Percentiles rank a stretch among this genome's conserved stretches.
These are phyloP conservation scores for Eptatretus atami DNA, from an alignment of 2,797 vertebrate species.

Conservation along the genomic window DNA sequence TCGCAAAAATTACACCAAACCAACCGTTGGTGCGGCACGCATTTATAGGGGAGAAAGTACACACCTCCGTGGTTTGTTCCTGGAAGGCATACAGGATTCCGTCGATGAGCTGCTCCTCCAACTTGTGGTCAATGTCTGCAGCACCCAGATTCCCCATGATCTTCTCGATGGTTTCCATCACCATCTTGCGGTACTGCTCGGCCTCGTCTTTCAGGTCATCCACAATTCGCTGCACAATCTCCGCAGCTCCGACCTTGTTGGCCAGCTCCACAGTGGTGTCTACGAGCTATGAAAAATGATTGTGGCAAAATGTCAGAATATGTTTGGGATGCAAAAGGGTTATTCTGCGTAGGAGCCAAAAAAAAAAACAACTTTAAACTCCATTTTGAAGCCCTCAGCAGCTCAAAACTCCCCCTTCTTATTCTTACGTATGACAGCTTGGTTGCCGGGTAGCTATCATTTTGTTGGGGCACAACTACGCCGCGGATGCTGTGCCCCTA, in stretches of 20 bases:
- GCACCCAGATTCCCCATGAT: constrained; percentile 97
- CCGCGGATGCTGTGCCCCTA: too few relatives aligned
- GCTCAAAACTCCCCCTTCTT: too few relatives aligned
- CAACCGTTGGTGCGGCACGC: background rate
- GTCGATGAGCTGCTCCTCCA: constrained; percentile 92
- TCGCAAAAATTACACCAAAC: constrained; percentile 4
- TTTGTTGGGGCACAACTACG: too few relatives aligned
- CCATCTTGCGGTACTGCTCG: constrained; percentile 98
- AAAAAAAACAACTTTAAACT: too few relatives aligned
- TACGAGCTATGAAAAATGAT: constrained; percentile 30
- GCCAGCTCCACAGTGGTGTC: constrained; percentile 95
- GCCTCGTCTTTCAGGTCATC: constrained; percentile 96
- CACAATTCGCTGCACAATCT: constrained; percentile 93
- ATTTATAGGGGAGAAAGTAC: background rate
- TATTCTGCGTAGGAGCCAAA: background rate
- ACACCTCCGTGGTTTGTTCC: constrained; percentile 88
- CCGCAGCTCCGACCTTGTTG: constrained; percentile 93
- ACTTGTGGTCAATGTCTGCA: constrained; percentile 90
- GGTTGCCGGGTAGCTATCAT: too few relatives aligned
- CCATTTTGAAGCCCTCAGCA: background rate
- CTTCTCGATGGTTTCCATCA: constrained; percentile 99
- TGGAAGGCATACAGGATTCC: constrained; percentile 95
- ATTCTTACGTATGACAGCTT: too few relatives aligned
- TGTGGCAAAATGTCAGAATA: too few relatives aligned
- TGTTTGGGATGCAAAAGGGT: background rate